These are phyloP conservation scores for Diplolepis rosae DNA, from an alignment of 2,888 invertebrate species.

Conservation along the genomic window DNA sequence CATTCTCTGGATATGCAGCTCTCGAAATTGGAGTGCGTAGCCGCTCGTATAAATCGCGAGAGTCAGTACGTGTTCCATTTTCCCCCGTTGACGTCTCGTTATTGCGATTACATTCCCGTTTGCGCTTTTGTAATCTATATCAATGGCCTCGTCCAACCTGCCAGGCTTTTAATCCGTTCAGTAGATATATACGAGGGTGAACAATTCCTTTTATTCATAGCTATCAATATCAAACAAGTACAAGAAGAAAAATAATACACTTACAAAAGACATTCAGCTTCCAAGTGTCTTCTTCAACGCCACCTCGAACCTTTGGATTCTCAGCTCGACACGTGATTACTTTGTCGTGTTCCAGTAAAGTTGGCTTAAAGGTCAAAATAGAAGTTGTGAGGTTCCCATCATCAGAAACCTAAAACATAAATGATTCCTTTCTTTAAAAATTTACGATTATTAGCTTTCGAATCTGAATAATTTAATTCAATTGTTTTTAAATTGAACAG, in stretches of 20 bases:
- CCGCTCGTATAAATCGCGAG: constrained; percentile 47
- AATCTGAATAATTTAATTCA: too few species aligned
- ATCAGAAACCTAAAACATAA: constrained; percentile 80
- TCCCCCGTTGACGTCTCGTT: constrained; percentile 58
- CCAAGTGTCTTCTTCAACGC: constrained; percentile 85
- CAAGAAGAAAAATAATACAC: constrained; percentile 64
- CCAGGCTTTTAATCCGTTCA: constrained; percentile 47
- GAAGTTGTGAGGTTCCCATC: constrained; percentile 90
- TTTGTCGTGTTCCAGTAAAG: constrained; percentile 85
- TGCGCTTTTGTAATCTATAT: constrained; percentile 58
- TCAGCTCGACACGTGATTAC: constrained; percentile 87
- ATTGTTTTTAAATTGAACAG: too few species aligned
- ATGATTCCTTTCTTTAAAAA: not conserved
- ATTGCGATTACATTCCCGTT: constrained; percentile 60
- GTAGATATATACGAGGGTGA: constrained; percentile 30
- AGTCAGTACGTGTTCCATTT: constrained; percentile 48
- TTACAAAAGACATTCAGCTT: constrained; percentile 92
- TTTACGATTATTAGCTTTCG: too few species aligned
- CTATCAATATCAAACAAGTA: not conserved
- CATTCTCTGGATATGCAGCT: constrained; percentile 28
- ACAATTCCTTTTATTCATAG: not conserved
- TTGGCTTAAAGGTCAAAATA: constrained; percentile 83
- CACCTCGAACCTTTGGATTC: constrained; percentile 83
- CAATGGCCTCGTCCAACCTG: constrained; percentile 50
- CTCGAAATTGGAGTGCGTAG: constrained; percentile 43